Percentiles rank a stretch among this genome's conserved stretches.
phyloP scores from a whole-genome alignment of 2,888 invertebrate genomes.

The Notocelia uddmanniana region DNA sequence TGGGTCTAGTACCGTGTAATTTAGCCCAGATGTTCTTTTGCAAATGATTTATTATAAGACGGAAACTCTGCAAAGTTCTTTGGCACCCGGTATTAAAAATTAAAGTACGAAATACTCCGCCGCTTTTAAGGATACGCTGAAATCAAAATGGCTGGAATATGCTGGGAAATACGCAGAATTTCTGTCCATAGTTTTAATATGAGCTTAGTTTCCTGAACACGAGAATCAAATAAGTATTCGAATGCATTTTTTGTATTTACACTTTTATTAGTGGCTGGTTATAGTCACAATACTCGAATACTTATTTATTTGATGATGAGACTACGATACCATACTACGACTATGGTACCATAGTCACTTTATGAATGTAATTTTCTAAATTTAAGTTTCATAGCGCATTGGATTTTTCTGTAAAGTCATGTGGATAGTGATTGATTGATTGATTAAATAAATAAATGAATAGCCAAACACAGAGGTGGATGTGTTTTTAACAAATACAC shows the following conservation, averaged over 20 bases:
- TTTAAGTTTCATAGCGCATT: too few species aligned
- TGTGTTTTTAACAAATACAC: too few species aligned
- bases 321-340: background rate
- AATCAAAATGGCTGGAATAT: constrained; percentile 20
- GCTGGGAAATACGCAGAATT: background rate
- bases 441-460: too few species aligned
- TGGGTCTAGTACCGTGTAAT: constrained; percentile 27
- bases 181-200: constrained; percentile 4
- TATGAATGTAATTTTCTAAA: too few species aligned
- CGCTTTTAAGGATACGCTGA: background rate
- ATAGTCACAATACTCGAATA: background rate
- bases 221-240: background rate
- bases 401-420: too few species aligned
- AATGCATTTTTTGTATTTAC: too few species aligned
- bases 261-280: background rate
- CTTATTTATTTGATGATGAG: background rate
- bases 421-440: too few species aligned
- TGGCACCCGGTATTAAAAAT: constrained; percentile 35
- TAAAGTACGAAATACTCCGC: constrained; percentile 16
- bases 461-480: too few species aligned
- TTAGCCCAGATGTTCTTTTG: constrained; percentile 36
- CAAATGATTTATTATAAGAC: constrained; percentile 37
- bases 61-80: constrained; percentile 27
- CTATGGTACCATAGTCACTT: too few species aligned
- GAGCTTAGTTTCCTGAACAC: background rate